Conservation (phyloP, 2,888 invertebrate species). For the Eubasilissa splendida region DNA sequence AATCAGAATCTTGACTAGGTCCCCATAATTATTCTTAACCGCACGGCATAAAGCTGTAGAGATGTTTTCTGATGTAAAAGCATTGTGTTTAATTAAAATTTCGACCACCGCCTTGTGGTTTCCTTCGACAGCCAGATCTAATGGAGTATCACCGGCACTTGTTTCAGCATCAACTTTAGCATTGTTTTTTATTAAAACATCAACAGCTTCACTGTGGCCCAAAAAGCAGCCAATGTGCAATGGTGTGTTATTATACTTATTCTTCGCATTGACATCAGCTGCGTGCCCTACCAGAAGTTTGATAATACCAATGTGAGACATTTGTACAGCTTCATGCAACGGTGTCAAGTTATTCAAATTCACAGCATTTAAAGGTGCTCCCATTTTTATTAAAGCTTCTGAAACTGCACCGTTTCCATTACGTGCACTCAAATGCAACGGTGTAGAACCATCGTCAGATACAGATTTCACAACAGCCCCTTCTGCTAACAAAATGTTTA, state of each 20-base stretch:
- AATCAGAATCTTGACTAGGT: not conserved
- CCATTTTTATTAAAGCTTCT: not conserved
- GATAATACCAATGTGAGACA: not conserved
- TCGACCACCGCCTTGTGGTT: not conserved
- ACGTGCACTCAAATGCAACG: not conserved
- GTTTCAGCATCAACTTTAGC: not conserved
- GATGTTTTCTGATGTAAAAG: not conserved
- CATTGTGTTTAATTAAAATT: constrained; percentile 2
- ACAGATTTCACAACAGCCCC: not conserved
- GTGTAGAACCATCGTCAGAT: not conserved
- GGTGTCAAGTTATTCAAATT: not conserved
- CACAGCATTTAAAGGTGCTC: constrained; percentile 4
- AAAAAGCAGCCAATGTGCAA: not conserved
- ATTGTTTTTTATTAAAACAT: constrained; percentile 1
- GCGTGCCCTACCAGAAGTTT: constrained; percentile 2
- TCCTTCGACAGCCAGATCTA: not conserved
- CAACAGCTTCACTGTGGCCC: not conserved
- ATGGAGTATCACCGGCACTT: not conserved
- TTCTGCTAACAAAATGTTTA: not conserved
- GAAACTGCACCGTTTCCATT: not conserved
- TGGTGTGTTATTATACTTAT: not conserved
- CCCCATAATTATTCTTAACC: not conserved
- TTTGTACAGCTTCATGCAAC: not conserved
- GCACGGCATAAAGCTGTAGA: not conserved
- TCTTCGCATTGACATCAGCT: constrained; percentile 12